Evolutionary conservation across 2,888 invertebrate species (phyloP).

Genomic region (Gandaritis pyraliata): DNA sequence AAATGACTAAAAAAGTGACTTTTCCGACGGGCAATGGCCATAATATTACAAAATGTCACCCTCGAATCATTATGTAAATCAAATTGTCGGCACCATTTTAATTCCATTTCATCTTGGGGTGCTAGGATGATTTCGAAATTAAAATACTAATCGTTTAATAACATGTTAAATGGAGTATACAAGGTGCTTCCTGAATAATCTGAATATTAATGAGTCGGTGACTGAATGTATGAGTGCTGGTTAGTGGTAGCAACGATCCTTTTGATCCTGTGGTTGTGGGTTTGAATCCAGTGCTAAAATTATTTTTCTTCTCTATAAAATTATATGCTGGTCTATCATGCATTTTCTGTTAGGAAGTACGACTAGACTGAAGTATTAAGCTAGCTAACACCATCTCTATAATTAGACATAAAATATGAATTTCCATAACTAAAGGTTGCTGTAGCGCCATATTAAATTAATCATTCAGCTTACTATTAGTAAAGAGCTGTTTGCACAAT

Average conservation of each 20-base stretch:
- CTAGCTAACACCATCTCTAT: no score
- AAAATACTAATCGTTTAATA: conserved; percentile 72
- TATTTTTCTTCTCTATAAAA: no score
- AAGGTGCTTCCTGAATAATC: conserved; percentile 67
- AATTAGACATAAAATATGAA: no score
- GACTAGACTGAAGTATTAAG: no score
- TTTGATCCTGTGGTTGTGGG: background rate
- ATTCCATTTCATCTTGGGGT: conserved; percentile 29
- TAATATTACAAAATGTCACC: conserved; percentile 16
- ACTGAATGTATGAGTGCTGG: conserved; percentile 40
- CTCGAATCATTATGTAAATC: conserved; percentile 31
- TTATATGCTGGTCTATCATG: no score
- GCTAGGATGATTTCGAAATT: conserved; percentile 51
- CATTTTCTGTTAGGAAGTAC: no score
- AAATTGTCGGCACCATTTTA: conserved; percentile 31
- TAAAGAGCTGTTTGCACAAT: no score
- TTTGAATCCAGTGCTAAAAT: background rate
- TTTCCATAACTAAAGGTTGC: no score
- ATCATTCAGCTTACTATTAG: no score
- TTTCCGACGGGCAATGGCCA: conserved; percentile 1
- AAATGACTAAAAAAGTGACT: background rate
- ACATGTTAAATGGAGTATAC: conserved; percentile 69
- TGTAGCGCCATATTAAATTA: no score
- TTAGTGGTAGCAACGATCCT: background rate
- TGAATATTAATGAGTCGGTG: conserved; percentile 69